These are phyloP conservation scores for Drosophila rubida DNA, from an alignment of 2,888 invertebrate genomes.

Conservation along the genomic window DNA sequence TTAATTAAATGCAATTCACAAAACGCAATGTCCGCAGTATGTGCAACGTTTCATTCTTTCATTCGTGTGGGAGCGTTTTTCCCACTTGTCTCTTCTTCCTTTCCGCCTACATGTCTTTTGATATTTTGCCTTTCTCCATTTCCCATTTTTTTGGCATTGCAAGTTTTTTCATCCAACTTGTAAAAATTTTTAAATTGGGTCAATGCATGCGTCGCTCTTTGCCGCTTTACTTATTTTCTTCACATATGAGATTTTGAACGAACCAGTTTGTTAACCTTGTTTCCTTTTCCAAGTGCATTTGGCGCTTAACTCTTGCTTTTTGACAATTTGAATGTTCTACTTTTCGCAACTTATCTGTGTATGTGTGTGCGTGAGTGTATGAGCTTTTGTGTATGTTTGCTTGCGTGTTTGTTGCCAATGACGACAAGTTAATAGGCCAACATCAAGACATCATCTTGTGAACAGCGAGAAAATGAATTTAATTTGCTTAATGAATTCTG, in stretches of 20 bases:
- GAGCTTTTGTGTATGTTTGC: constrained; percentile 4
- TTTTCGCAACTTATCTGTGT: constrained; percentile 42
- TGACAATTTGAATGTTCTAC: constrained; percentile 69
- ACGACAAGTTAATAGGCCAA: constrained; percentile 51
- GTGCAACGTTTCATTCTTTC: constrained; percentile 11
- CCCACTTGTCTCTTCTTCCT: constrained; percentile 17
- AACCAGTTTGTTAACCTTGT: constrained; percentile 79
- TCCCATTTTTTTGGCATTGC: constrained; percentile 35
- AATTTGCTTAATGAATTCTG: constrained; percentile 15
- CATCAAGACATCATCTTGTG: constrained; percentile 38
- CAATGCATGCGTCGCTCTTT: constrained; percentile 58
- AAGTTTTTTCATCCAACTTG: constrained; percentile 38
- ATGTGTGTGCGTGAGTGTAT: constrained; percentile 13
- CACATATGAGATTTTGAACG: constrained; percentile 41
- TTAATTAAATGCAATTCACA: constrained; percentile 52
- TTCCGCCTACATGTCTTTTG: constrained; percentile 24
- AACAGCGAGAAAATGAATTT: constrained; percentile 14
- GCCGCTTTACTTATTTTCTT: constrained; percentile 48
- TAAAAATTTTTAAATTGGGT: constrained; percentile 66
- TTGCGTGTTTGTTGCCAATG: constrained; percentile 44
- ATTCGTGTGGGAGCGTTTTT: constrained; percentile 32
- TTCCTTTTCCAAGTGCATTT: constrained; percentile 70
- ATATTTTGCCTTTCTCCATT: constrained; percentile 36
- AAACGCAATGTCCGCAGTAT: constrained; percentile 25
- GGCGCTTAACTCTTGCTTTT: constrained; percentile 65